Evolutionary conservation across 2,888 invertebrate species (phyloP).

Genomic region (Anticlea derivata): DNA sequence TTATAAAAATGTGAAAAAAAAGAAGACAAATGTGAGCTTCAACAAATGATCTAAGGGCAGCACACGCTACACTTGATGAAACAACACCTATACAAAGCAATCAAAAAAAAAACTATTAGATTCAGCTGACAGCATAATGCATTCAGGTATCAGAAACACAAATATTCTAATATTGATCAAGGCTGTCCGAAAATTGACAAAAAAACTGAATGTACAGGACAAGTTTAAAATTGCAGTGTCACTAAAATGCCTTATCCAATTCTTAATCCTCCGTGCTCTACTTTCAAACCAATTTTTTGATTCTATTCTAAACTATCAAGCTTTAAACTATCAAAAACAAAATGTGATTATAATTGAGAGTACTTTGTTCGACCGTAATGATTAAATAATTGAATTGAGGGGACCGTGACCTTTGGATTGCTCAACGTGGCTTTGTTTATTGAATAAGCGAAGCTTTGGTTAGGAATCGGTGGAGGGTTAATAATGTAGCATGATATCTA

Average conservation of each 20-base stretch:
- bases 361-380: constrained; percentile 34
- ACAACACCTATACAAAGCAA: too few species aligned
- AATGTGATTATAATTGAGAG: constrained; percentile 75
- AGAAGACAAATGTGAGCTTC: too few species aligned
- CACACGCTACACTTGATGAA: too few species aligned
- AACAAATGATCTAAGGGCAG: too few species aligned
- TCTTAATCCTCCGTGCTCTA: constrained; percentile 10
- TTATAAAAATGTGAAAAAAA: too few species aligned
- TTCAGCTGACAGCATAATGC: too few species aligned
- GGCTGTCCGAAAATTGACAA: too few species aligned
- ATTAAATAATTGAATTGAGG: constrained; percentile 39
- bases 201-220: too few species aligned
- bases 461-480: constrained; percentile 1
- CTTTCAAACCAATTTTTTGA: constrained; percentile 45
- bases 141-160: too few species aligned
- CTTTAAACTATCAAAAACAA: constrained; percentile 59
- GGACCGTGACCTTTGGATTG: constrained; percentile 28
- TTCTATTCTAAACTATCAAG: constrained; percentile 59
- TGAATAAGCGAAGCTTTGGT: constrained; percentile 4
- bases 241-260: constrained; percentile 2
- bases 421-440: constrained; percentile 9
- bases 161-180: too few species aligned
- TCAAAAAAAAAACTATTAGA: too few species aligned
- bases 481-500: constrained; percentile 9
- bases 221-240: too few species aligned